phyloP scores from a whole-genome alignment of 2,113 vertebrate species.

The Brachypodius melanocephalos region DNA sequence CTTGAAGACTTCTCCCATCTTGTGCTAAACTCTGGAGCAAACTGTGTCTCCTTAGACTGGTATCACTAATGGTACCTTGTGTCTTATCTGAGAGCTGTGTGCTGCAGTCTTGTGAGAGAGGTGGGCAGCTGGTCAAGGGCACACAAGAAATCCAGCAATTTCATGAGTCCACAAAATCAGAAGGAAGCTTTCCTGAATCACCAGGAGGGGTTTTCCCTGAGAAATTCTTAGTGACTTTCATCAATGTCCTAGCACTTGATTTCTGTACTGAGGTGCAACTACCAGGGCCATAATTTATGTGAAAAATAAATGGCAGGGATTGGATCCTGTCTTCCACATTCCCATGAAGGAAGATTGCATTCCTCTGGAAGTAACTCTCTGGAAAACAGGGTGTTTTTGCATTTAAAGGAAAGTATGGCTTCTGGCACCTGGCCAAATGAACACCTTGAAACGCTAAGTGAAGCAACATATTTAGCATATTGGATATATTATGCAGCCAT shows the following conservation, averaged over 20 bases:
- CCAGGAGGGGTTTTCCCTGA: background rate
- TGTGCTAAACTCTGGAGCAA: background rate
- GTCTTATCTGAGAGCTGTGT: background rate
- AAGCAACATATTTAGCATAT: background rate
- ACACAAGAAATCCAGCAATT: background rate
- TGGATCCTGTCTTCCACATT: background rate
- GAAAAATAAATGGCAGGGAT: background rate
- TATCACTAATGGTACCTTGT: background rate
- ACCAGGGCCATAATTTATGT: background rate
- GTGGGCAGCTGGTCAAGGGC: background rate
- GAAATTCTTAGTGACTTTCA: background rate
- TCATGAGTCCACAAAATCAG: background rate
- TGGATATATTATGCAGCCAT: slow-evolving; percentile 12
- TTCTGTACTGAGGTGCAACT: background rate
- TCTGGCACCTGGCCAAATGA: background rate
- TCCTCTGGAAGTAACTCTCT: background rate
- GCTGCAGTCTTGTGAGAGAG: background rate
- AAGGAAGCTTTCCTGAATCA: background rate
- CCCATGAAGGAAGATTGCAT: background rate
- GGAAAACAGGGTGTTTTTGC: background rate
- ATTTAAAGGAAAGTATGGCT: background rate
- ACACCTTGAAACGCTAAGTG: background rate
- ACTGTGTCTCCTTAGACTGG: background rate
- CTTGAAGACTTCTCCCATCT: background rate
- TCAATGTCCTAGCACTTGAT: background rate